Conservation (phyloP, 2,113 vertebrate genomes). For the Malaclemys terrapin region DNA sequence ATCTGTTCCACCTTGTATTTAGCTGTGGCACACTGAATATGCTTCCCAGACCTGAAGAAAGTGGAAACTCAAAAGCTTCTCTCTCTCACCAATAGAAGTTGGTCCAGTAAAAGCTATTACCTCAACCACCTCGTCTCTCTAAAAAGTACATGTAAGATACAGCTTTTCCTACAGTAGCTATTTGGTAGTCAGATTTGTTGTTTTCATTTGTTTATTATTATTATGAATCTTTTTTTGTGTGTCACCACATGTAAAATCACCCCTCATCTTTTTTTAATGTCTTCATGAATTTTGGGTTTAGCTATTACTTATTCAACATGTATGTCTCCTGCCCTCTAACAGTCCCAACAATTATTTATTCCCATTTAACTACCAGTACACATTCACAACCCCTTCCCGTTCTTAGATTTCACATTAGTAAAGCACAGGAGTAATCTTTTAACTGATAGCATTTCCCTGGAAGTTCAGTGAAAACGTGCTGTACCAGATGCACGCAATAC, state of each 20-base stretch:
- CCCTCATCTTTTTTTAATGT: neutral
- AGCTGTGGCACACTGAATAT: neutral
- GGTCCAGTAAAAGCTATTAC: neutral
- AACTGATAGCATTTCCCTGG: neutral
- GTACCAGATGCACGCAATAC: neutral
- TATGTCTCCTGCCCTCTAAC: neutral
- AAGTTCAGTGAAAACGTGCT: neutral
- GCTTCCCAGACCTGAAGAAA: neutral
- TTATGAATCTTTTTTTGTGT: rapidly evolving
- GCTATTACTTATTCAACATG: neutral
- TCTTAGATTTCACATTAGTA: neutral
- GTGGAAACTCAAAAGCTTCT: neutral
- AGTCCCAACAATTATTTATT: neutral
- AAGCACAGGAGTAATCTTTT: neutral
- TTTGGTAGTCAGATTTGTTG: neutral
- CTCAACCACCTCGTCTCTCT: neutral
- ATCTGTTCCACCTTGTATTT: neutral
- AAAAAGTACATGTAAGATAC: neutral
- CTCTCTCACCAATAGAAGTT: neutral
- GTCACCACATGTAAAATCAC: neutral
- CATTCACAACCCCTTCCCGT: neutral
- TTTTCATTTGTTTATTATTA: neutral
- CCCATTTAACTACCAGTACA: neutral
- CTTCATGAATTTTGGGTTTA: neutral
- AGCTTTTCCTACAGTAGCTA: neutral